Base-by-base conservation (phyloP, 64 coral and sea anemone species). In the Orbicella faveolata region DNA sequence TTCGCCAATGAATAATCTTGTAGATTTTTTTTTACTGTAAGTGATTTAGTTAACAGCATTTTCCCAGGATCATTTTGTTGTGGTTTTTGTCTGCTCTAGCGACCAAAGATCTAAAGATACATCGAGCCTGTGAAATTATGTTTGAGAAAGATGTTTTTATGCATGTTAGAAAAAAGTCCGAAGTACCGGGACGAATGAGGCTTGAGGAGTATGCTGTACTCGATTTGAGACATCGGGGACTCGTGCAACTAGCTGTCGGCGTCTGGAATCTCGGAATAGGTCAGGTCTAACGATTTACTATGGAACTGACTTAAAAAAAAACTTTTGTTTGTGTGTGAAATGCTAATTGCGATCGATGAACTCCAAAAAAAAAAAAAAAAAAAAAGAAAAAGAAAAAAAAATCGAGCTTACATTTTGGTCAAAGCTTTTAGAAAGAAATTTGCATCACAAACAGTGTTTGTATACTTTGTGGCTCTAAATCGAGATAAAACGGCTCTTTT, bases 401-500 rank as follows among this genome's bases (percentile, higher is more conserved):
- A 11, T 52, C 21, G 36, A 51, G 36, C 39, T 72, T 85, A 14
- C 19, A 52, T 68, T 21, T 39, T 67, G 8, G 20, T 23, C 39
- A 85, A 85, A 85, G 65, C 82, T 85, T 85, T 72, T 26, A 69
- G 82, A 65, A 65, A 72, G 33, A 85, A 73, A 85, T 85, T 85
- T 85, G 82, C 82, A 85, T 85, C 36, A 85, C 14, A 85, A 85
- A 65, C 65, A 72, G 25, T 68, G 82, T 85, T 85, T 85, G 82
- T 85, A 66, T 73, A 52, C 64, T 85, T 73, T 72, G 20, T 52
- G 36, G 36, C 36, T 85, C 64, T n/a, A 85, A 85, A 85, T 85
- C 82, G 66, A 62, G 44, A 94, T 97, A 96, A 97, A 97, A 91
- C 92, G 92, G 88, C 89, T 93, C 93, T 96, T 96, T 88, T 89